Base-by-base conservation (phyloP, 2,113 vertebrate genomes). In the Thomomys bottae region DNA sequence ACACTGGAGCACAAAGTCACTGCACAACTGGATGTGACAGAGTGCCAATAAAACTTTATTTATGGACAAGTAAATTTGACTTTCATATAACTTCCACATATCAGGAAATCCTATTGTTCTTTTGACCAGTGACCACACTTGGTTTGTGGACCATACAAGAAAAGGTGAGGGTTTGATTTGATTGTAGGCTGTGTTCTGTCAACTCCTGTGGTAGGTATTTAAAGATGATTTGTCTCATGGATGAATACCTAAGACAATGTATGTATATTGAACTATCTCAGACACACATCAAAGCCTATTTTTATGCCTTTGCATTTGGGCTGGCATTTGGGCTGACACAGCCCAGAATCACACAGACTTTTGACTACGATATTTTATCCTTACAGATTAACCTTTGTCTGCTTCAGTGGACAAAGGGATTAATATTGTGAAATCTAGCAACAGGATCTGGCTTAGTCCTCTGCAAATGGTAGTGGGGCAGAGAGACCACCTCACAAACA, bases 1-100 rank as follows among this genome's bases (percentile, higher is more conserved):
- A 57, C 54, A 8, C 2, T 0, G 11, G 24, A 8, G 20, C n/a
- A 32, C 8, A 63, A 79, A 36, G 18, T 5, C 40, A n/a, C 42
- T 15, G 30, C 1, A 54, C 49, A 54, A 54, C 49, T 54, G 49
- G 20, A 3, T 8, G 0, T 38, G 64, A 0, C 28, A 32, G 21
- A 7, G 2, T 64, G 15, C 34, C 73, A 66, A n/a, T 77, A 86
- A 87, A 68, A 61, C 84, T 83, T 90, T 93, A 90, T 87, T 77
- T 64, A 77, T 2, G 36, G 54, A 24, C 28, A 66, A 0, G 24
- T 45, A 68, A 45, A 79, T 57, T 78, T 87, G 66, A 70, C 64
- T 83, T 36, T 45, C 61, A 21, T 73, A 18, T 45, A 24, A 61
- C 63, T 68, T 95, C 80, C 34, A 49, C 21, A 5, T 76, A 34